Evolutionary conservation across 2,797 vertebrate genomes (phyloP).

Genomic region (Meriones psammophilus): DNA sequence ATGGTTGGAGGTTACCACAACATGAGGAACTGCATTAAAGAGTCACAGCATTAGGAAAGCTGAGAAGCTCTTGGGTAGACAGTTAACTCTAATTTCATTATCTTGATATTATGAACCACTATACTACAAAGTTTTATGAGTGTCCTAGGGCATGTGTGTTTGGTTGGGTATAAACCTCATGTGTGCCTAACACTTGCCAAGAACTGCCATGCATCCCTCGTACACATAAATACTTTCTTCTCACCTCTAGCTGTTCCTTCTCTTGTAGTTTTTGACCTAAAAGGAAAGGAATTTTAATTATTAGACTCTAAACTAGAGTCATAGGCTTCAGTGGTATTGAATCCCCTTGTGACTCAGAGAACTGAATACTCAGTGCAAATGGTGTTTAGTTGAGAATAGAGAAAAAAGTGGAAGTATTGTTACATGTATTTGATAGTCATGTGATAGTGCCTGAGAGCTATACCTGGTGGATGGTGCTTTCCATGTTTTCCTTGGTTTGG

Average conservation of each 20-base stretch:
- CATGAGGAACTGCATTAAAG: neutral
- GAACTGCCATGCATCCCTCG: neutral
- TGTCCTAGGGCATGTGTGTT: neutral
- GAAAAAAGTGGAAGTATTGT: neutral
- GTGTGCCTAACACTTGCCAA: neutral
- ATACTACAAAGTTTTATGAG: neutral
- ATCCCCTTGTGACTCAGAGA: neutral
- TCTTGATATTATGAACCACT: neutral
- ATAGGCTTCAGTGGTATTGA: neutral
- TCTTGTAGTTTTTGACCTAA: neutral
- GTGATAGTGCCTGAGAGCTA: neutral
- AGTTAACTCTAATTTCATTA: neutral
- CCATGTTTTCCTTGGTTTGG: neutral
- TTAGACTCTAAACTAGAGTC: neutral
- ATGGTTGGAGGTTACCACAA: neutral
- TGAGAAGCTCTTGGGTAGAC: neutral
- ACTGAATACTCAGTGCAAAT: neutral
- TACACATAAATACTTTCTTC: neutral
- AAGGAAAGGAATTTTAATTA: neutral
- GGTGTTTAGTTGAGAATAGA: neutral
- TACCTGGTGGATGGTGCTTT: neutral
- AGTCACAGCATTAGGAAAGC: neutral
- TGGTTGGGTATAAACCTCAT: neutral
- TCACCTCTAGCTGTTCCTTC: neutral
- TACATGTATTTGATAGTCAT: neutral